Percentiles rank a stretch among this genome's conserved stretches.
Evolutionary conservation across 2,888 invertebrate species (phyloP).

Genomic region (Stictocephala bisonia): DNA sequence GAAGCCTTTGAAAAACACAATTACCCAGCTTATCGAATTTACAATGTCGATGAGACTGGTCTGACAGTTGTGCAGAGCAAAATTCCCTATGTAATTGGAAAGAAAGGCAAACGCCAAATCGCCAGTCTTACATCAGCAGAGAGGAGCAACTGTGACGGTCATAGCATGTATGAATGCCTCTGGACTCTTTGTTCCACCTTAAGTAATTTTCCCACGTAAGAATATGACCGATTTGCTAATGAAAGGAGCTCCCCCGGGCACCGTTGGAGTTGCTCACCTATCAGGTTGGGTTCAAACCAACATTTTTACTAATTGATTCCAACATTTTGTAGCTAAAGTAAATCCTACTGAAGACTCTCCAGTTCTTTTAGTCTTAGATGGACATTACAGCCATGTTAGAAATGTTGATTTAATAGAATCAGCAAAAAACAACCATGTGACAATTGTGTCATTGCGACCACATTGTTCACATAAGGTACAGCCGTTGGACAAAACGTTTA

Average conservation of each 20-base stretch:
- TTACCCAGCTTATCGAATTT: constrained; percentile 58
- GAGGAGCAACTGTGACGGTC: constrained; percentile 60
- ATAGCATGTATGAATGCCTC: constrained; percentile 61
- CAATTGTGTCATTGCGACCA: constrained; percentile 49
- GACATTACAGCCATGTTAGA: constrained; percentile 49
- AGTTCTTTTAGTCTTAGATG: too few species aligned
- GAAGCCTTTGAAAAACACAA: constrained; percentile 52
- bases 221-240: too few species aligned
- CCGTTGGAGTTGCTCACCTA: too few species aligned
- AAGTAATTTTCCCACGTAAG: too few species aligned
- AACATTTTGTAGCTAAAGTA: too few species aligned
- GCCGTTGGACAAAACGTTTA: constrained; percentile 50
- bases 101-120: too few species aligned
- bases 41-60: too few species aligned
- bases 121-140: constrained; percentile 61
- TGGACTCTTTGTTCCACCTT: constrained; percentile 61
- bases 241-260: constrained; percentile 59
- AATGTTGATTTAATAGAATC: constrained; percentile 46
- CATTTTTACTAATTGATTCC: too few species aligned
- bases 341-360: too few species aligned
- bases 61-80: constrained; percentile 60
- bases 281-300: constrained; percentile 62
- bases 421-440: constrained; percentile 48
- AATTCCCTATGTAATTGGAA: constrained; percentile 59
- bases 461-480: constrained; percentile 49